Evolutionary conservation across 1,140 invertebrate genomes (phyloP).

Genomic region (Trachelipus rathkii): DNA sequence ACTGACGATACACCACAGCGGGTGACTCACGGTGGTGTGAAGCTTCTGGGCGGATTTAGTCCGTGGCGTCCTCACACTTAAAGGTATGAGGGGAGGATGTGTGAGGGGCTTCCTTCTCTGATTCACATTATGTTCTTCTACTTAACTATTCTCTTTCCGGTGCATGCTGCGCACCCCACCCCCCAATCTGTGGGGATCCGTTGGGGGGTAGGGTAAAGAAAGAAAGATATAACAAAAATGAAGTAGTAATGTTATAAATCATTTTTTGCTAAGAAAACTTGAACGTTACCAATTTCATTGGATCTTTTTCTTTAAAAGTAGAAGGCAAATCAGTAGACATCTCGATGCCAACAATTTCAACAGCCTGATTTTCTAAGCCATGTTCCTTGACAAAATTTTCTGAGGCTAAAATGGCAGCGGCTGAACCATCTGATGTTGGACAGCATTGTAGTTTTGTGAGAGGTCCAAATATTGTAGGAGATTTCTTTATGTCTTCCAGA

Average conservation of each 20-base stretch:
- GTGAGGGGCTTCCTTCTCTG: too few species aligned
- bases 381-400: constrained; percentile 83
- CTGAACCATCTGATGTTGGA: constrained; percentile 93
- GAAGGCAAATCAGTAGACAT: constrained; percentile 86
- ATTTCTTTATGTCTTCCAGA: constrained; percentile 80
- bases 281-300: constrained; percentile 73
- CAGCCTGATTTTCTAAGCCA: constrained; percentile 74
- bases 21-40: too few species aligned
- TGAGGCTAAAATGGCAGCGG: constrained; percentile 82
- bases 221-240: too few species aligned
- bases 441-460: constrained; percentile 94
- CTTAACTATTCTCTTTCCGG: too few species aligned
- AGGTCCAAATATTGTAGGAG: constrained; percentile 78
- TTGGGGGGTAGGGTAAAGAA: too few species aligned
- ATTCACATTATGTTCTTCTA: too few species aligned
- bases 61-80: too few species aligned
- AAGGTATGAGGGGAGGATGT: too few species aligned
- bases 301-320: constrained; percentile 77
- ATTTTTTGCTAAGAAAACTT: neutral
- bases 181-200: too few species aligned
- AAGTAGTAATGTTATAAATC: neutral
- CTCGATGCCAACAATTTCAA: constrained; percentile 93
- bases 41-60: too few species aligned
- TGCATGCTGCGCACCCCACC: too few species aligned
- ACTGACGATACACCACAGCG: too few species aligned